Evolutionary conservation across 2,888 invertebrate species (phyloP).

Genomic region (Andrena chrysosceles): DNA sequence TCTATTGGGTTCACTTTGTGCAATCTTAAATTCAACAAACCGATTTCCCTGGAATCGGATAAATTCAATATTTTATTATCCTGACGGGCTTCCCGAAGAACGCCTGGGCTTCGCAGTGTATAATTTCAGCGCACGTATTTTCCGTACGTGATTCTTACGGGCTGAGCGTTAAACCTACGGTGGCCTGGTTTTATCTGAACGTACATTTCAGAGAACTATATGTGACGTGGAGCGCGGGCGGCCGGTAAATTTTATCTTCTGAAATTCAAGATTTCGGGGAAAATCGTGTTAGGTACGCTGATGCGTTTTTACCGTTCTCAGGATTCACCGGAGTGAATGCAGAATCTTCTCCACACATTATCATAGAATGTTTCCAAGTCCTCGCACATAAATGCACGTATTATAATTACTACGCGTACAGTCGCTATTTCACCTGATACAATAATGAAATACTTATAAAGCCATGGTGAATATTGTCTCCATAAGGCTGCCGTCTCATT

Average conservation of each 20-base stretch:
- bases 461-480: too few relatives aligned
- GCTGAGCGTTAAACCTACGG: constrained; percentile 43
- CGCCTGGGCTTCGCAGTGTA: constrained; percentile 39
- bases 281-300: constrained; percentile 34
- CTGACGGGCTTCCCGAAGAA: constrained; percentile 25
- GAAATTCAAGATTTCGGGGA: constrained; percentile 48
- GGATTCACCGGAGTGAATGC: not conserved
- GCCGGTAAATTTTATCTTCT: constrained; percentile 26
- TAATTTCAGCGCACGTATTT: constrained; percentile 60
- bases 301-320: constrained; percentile 17
- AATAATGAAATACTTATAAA: too few relatives aligned
- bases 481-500: too few relatives aligned
- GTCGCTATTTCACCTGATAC: too few relatives aligned
- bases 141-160: constrained; percentile 59
- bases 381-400: not conserved
- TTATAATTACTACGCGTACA: not conserved
- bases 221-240: constrained; percentile 31
- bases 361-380: constrained; percentile 8
- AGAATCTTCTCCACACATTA: constrained; percentile 17
- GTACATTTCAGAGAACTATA: constrained; percentile 42
- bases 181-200: constrained; percentile 49
- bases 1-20: constrained; percentile 6
- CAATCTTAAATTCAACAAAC: constrained; percentile 38
- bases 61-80: constrained; percentile 50
- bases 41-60: constrained; percentile 27